Evolutionary conservation across 2,113 vertebrate genomes (phyloP), one percentile per base, ranked within the genome.

Genomic region (Scophthalmus maximus): DNA sequence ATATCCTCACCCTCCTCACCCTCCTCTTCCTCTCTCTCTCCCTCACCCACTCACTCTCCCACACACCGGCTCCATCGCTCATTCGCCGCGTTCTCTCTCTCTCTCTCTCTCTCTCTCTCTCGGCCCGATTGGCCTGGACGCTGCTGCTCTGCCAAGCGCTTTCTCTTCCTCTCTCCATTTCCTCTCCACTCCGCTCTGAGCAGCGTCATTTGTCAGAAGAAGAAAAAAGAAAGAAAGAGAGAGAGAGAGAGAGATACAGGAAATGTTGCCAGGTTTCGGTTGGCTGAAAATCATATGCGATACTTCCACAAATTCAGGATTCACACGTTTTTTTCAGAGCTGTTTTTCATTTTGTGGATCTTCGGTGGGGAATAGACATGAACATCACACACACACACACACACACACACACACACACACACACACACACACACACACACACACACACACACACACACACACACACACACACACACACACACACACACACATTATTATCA

Each of bases 1-100:
- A 87, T 91, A 92, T 87, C 90, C 85, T 75, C 86, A 76, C 49
- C 83, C 85, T 81, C 76, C 73, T 86, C 79, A 81, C 12, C 70
- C 66, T 68, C 75, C 60, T 58, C 83, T 50, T 52, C 68, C 25
- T n/a, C 56, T 12, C 25, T 17, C n/a, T 68, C 62, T 4, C 56
- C 62, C 30, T 30, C 38, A 53, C 38, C 27, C 51, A 8, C 52
- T n/a, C 67, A 32, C 51, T 22, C 10, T 42, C 72, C 23, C 58
- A 0, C 42, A 56, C 50, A 1, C 65, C 30, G n/a, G n/a, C n/a
- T n/a, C n/a, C n/a, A n/a, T n/a, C n/a, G n/a, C n/a, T n/a, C n/a
- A n/a, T n/a, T n/a, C n/a, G n/a, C n/a, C n/a, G n/a, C n/a, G n/a
- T n/a, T 71, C 47, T 18, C 82, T 81, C 63, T 64, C 59, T 78